phyloP scores from a whole-genome alignment of 2,113 vertebrate genomes.

The Vidua chalybeata region DNA sequence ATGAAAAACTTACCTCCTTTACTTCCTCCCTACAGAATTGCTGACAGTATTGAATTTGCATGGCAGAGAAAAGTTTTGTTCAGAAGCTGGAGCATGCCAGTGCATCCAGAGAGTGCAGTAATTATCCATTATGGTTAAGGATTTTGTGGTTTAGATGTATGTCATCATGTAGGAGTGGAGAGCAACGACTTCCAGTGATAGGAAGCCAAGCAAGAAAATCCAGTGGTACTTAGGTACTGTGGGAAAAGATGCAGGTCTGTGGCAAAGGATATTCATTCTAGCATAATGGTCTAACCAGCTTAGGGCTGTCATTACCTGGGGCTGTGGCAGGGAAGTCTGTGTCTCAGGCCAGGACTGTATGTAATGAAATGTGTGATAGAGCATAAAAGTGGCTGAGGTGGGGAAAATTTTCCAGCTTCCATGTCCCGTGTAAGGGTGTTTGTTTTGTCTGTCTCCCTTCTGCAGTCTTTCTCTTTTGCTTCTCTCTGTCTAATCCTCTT shows the following conservation, averaged over 20 bases:
- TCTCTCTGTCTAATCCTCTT: not conserved
- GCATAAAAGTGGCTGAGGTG: not conserved
- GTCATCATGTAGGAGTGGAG: not conserved
- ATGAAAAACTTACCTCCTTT: not conserved
- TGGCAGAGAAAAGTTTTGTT: not conserved
- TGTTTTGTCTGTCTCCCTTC: not conserved
- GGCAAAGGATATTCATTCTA: not conserved
- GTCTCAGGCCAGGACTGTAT: not conserved
- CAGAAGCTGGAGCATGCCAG: not conserved
- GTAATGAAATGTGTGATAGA: not conserved
- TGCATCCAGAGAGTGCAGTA: not conserved
- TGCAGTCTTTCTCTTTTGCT: not conserved
- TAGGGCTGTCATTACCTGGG: not conserved
- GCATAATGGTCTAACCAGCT: not conserved
- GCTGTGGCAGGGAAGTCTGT: not conserved
- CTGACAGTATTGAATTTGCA: not conserved
- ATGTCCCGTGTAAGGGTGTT: rapidly evolving
- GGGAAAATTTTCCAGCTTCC: not conserved
- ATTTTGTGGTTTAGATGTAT: not conserved
- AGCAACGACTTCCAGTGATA: not conserved
- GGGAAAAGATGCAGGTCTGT: not conserved
- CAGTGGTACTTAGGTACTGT: not conserved
- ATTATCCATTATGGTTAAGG: not conserved
- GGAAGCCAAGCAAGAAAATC: not conserved
- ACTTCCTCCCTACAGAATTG: not conserved